Evolutionary conservation across 2,797 vertebrate species (phyloP).

Genomic region (Lemur catta): DNA sequence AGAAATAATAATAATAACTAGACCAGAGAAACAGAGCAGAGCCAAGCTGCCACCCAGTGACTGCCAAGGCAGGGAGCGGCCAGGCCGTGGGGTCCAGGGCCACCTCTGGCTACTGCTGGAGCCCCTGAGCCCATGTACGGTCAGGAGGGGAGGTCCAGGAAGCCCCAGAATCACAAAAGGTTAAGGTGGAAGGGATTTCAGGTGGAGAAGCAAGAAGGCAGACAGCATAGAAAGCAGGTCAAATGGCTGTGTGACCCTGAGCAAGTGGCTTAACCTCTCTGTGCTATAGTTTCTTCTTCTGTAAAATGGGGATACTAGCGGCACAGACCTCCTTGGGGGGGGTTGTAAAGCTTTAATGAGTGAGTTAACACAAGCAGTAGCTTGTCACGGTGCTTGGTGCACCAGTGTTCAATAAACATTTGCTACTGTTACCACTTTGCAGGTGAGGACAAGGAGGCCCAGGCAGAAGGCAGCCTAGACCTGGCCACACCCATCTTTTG

Average conservation of each 20-base stretch:
- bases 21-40: not conserved
- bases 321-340: not conserved
- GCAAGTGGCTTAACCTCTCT: not conserved
- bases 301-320: not conserved
- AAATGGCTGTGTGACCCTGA: not conserved
- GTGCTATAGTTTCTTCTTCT: not conserved
- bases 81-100: rapidly evolving
- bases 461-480: not conserved
- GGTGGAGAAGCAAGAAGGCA: not conserved
- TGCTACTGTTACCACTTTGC: not conserved
- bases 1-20: slow-evolving; percentile 44
- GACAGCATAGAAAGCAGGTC: no score
- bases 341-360: no score
- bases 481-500: not conserved
- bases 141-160: not conserved
- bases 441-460: not conserved
- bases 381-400: no score
- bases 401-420: rapidly evolving
- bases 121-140: rapidly evolving
- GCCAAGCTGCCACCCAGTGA: not conserved
- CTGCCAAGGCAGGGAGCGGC: not conserved
- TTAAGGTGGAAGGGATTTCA: not conserved
- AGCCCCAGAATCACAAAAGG: not conserved
- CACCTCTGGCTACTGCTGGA: not conserved
- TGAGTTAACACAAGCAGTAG: not conserved